A percentile compares a stretch with the other conserved stretches of the same genome.
Evolutionary conservation across 2,888 invertebrate species (phyloP).

Genomic region (Linnaemya vulpina): DNA sequence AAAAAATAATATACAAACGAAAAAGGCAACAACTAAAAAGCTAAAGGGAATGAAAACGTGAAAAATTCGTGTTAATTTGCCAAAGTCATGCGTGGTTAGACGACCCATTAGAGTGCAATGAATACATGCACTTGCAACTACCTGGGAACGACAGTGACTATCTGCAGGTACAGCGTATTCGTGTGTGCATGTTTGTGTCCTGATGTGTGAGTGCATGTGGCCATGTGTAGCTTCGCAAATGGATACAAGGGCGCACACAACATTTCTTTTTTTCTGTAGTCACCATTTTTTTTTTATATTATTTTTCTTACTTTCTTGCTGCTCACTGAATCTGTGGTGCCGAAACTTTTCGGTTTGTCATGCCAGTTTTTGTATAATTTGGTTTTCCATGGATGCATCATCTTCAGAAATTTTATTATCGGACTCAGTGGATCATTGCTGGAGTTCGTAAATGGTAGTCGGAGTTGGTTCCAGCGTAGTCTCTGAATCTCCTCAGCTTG

Average conservation of each 20-base stretch:
- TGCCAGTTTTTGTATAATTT: not conserved
- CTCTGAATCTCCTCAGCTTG: too few species aligned
- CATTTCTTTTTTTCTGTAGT: not conserved
- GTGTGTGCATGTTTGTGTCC: not conserved
- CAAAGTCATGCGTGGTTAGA: constrained; percentile 72
- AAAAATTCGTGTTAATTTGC: constrained; percentile 73
- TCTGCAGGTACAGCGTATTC: not conserved
- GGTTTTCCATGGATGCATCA: too few species aligned
- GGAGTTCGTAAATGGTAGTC: too few species aligned
- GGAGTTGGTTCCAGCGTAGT: too few species aligned
- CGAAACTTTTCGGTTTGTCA: not conserved
- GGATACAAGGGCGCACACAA: constrained; percentile 32
- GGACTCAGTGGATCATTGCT: too few species aligned
- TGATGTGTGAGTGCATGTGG: not conserved
- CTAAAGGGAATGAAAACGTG: constrained; percentile 51
- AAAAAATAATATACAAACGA: not conserved
- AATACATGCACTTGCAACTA: constrained; percentile 6
- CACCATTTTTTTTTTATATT: constrained; percentile 39
- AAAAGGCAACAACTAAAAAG: not conserved
- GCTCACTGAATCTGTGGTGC: not conserved
- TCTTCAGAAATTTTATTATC: too few species aligned
- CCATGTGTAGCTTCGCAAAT: not conserved
- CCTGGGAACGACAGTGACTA: not conserved
- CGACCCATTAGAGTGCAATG: constrained; percentile 25
- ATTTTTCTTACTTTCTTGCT: constrained; percentile 29